Evolutionary conservation across 2,113 vertebrate species (phyloP).

Genomic region (Macquaria australasica): DNA sequence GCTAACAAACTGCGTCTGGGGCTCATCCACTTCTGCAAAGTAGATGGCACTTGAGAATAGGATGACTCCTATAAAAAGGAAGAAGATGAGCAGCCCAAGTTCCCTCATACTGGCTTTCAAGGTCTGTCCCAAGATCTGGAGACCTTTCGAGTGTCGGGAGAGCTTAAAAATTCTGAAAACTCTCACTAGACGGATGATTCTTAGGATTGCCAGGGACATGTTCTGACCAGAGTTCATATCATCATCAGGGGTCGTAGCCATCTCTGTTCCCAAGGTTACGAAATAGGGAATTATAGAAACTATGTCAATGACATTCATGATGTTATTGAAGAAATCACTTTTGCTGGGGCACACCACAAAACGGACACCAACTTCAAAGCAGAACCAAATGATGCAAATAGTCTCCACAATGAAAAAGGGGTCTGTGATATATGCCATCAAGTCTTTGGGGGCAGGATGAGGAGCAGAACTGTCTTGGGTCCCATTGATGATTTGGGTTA

Average conservation of each 20-base stretch:
- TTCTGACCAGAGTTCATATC: slow-evolving; percentile 90
- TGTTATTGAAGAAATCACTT: slow-evolving; percentile 94
- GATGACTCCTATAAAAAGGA: slow-evolving; percentile 98
- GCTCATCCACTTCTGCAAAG: slow-evolving; percentile 97
- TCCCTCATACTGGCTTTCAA: slow-evolving; percentile 94
- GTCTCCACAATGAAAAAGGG: slow-evolving; percentile 98
- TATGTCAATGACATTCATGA: slow-evolving; percentile 98
- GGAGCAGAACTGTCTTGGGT: slow-evolving; percentile 66
- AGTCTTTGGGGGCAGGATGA: slow-evolving; percentile 69
- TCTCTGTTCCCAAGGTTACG: slow-evolving; percentile 93
- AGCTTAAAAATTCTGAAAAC: slow-evolving; percentile 98
- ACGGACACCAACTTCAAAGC: slow-evolving; percentile 92
- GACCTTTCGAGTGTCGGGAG: slow-evolving; percentile 93
- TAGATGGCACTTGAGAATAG: slow-evolving; percentile 98
- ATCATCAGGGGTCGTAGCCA: slow-evolving; percentile 89
- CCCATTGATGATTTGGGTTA: slow-evolving; percentile 71
- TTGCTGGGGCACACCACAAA: slow-evolving; percentile 97
- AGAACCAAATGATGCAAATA: slow-evolving; percentile 97
- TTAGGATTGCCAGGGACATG: slow-evolving; percentile 95
- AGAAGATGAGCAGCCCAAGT: slow-evolving; percentile 95
- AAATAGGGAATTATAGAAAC: slow-evolving; percentile 98
- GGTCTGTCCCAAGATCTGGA: slow-evolving; percentile 94
- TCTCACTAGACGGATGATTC: slow-evolving; percentile 95
- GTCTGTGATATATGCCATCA: slow-evolving; percentile 87
- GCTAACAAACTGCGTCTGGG: slow-evolving; percentile 96